Evolutionary conservation across 1,140 invertebrate species (phyloP).

Genomic region (Cydia amplana): DNA sequence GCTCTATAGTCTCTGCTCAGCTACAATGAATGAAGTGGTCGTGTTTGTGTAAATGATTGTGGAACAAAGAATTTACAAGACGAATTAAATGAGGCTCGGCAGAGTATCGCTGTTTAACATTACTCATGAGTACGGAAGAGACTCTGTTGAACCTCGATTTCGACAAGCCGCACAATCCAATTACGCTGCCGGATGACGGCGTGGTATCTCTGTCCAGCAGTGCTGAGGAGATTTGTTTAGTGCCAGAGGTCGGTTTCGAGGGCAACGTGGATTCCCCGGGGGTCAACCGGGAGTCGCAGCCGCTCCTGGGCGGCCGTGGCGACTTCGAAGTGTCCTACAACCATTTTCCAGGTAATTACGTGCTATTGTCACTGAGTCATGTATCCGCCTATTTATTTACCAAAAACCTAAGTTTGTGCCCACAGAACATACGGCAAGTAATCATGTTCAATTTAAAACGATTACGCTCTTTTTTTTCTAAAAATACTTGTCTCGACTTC

Average conservation of each 20-base stretch:
- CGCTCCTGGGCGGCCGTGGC: slow-evolving; percentile 89
- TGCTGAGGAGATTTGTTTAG: slow-evolving; percentile 84
- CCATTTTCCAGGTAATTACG: slow-evolving; percentile 87
- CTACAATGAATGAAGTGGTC: slow-evolving; percentile 57
- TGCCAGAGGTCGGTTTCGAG: slow-evolving; percentile 83
- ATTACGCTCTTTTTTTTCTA: slow-evolving; percentile 1
- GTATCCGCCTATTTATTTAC: slow-evolving; percentile 42
- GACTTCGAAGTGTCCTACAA: slow-evolving; percentile 89
- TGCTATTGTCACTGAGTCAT: slow-evolving; percentile 45
- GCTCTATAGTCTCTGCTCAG: slow-evolving; percentile 59
- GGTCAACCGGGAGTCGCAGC: slow-evolving; percentile 92
- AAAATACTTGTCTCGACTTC: slow-evolving; percentile 56
- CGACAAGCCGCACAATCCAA: slow-evolving; percentile 69
- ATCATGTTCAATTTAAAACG: slow-evolving; percentile 13
- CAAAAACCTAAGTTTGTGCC: slow-evolving; percentile 35
- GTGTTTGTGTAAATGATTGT: slow-evolving; percentile 78
- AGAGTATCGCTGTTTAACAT: slow-evolving; percentile 65
- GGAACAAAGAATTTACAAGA: slow-evolving; percentile 72
- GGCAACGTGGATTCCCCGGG: slow-evolving; percentile 87
- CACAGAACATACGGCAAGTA: slow-evolving; percentile 35
- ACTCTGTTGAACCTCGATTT: slow-evolving; percentile 79
- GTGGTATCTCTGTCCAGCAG: slow-evolving; percentile 78
- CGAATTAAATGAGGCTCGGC: slow-evolving; percentile 77
- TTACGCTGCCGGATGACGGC: slow-evolving; percentile 76
- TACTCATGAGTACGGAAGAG: slow-evolving; percentile 81